Base-by-base conservation (phyloP, 2,888 invertebrate species). In the Trissoscelio sp. region DNA sequence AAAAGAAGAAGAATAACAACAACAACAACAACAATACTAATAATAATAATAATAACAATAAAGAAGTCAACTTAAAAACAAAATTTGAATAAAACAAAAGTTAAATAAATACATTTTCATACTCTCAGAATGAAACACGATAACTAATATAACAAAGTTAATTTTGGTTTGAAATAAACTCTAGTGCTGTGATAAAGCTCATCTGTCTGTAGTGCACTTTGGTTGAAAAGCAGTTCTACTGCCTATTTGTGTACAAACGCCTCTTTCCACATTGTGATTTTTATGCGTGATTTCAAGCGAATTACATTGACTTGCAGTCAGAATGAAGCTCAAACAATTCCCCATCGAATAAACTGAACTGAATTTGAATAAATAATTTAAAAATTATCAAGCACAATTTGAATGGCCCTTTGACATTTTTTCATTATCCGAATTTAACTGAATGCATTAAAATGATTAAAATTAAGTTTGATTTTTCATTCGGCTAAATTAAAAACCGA, bases 91-190 rank as follows among this genome's bases (percentile, higher is more conserved):
- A n/a, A n/a, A n/a, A 28, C 28, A 6, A 28, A 28, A 28, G 6
- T 28, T 28, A 28, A 34, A 20, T 28, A 34, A 48, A 64, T 48
- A 12, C 7, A 12, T 20, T 11, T 20, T 67, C 42, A 34, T 16
- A 46, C 22, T 16, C 51, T 24, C 20, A 46, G 28, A 12, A 66
- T 58, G 46, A 57, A 66, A 66, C 18, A 20, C 22, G 66, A 67
- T 60, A 75, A 75, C 75, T 39, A 42, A 51, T 75, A 67, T 51
- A 58, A 51, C 48, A 9, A 58, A 75, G 66, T 58, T 75, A 75
- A 75, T 75, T 75, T 67, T 67, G 60, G 39, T 57, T 58, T 67
- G 60, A 75, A 67, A 67, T 75, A 48, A 51, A 58, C 28, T 58
- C 28, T 24, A 34, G 31, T 75, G 22, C 14, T 51, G 60, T 74